Evolutionary conservation across 1,140 invertebrate genomes (phyloP).

Genomic region (Lasioglossum albipes): DNA sequence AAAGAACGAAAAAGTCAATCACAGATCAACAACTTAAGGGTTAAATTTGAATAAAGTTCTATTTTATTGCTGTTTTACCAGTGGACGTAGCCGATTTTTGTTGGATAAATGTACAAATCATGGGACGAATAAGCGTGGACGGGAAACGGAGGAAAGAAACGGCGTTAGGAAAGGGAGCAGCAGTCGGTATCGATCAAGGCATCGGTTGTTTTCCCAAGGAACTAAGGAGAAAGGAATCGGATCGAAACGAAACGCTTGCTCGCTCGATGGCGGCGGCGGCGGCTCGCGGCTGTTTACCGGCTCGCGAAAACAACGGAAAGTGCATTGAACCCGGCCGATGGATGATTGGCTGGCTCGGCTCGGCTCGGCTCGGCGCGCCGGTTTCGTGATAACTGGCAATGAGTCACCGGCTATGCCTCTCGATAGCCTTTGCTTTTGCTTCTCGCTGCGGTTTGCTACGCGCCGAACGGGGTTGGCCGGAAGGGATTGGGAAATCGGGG

Average conservation of each 20-base stretch:
- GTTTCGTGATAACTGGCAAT: conserved; percentile 4
- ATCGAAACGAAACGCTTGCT: background rate
- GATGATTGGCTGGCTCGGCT: background rate
- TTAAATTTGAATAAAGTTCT: too few species aligned
- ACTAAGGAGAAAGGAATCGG: background rate
- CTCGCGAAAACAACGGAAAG: conserved; percentile 5
- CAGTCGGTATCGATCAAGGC: background rate
- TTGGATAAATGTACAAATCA: too few species aligned
- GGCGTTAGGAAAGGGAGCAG: too few species aligned
- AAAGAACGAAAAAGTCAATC: too few species aligned
- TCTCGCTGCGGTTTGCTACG: too few species aligned
- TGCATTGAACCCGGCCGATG: conserved; percentile 6
- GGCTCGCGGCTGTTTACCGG: conserved; percentile 1
- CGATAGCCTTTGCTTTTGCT: background rate
- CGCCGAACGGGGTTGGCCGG: too few species aligned
- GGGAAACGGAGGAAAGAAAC: too few species aligned
- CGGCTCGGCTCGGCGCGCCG: background rate
- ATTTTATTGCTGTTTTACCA: too few species aligned
- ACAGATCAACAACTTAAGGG: too few species aligned
- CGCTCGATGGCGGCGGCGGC: background rate
- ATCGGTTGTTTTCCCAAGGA: background rate
- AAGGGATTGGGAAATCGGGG: background rate
- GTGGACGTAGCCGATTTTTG: too few species aligned
- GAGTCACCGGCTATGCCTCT: background rate
- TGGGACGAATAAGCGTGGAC: too few species aligned